Evolutionary conservation across 2,113 vertebrate genomes (phyloP), one percentile per base, ranked within the genome.

Genomic region (Trematocara marginatum): DNA sequence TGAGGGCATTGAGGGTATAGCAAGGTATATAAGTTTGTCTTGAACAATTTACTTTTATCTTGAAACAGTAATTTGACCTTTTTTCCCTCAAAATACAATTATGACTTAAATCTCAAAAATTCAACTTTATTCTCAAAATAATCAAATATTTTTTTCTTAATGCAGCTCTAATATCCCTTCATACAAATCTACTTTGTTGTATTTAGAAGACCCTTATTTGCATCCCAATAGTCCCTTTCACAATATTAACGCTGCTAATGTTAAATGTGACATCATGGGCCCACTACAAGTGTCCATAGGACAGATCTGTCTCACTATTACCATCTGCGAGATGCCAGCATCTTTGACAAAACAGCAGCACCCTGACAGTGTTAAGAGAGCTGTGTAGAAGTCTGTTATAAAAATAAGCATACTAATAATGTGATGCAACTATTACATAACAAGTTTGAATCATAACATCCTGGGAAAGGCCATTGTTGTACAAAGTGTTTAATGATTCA

Each of bases 401-500:
- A 47, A 74, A 74, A 47, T 47, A 74, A 4, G 42, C 13, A 45
- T 11, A 4, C 7, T 45, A 34, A 38, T 59, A 53, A 53, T 78
- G 54, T 42, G n/a, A 52, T 16, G 12, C 16, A 54, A 53, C 8
- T 34, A 18, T 11, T 38, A 49, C 29, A 40, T 31, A 47, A 34
- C 8, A 47, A 23, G 56, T 29, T 2, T 74, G 69, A 74, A 29
- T 47, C 42, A 16, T 74, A 38, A 15, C 4, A 31, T 53, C 59
- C 57, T 9, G 2, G 20, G 15, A 66, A 81, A 64, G 29, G 42
- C 42, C 29, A 35, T 35, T 56, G 54, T 78, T 66, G 82, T 34
- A 78, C 23, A 64, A 82, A 82, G 34, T 79, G 76, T 89, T 83
- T 88, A 54, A 16, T 57, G 42, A 20, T 49, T 90, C 83, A 80